Conservation (phyloP, 2,113 vertebrate species). For the Zootoca vivipara region DNA sequence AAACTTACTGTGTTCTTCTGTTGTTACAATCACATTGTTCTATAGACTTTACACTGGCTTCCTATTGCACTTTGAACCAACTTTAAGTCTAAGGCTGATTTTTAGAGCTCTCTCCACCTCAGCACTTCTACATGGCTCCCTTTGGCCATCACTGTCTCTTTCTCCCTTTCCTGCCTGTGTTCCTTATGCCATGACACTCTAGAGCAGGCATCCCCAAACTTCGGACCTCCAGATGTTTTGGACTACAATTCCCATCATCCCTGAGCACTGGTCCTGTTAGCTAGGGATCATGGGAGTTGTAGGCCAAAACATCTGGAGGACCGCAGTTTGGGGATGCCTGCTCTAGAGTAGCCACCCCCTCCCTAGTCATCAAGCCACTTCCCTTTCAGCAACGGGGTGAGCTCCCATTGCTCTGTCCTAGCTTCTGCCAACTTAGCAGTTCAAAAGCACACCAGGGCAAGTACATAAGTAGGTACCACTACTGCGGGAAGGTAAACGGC, state of each 20-base stretch:
- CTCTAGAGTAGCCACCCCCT: background rate
- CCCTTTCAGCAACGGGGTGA: background rate
- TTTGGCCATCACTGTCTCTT: background rate
- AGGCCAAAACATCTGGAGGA: no score
- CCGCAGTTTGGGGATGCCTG: no score
- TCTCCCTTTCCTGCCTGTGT: background rate
- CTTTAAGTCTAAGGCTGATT: background rate
- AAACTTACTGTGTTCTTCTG: background rate
- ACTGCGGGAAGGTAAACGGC: no score
- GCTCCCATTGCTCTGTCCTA: no score
- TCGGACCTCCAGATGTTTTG: no score
- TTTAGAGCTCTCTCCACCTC: background rate
- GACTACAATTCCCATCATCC: no score
- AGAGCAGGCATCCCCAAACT: background rate
- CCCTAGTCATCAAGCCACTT: background rate
- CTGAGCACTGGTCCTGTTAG: no score
- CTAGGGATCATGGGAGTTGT: no score
- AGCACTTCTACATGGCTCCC: background rate
- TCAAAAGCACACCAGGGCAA: no score
- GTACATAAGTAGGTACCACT: no score
- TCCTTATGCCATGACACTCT: background rate
- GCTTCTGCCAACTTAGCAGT: no score
- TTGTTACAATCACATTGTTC: background rate
- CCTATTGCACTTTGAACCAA: background rate
- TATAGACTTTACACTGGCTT: background rate